Percentiles rank a stretch among this genome's conserved stretches.
Evolutionary conservation across 2,797 vertebrate species (phyloP).

Genomic region (Pitangus sulphuratus): DNA sequence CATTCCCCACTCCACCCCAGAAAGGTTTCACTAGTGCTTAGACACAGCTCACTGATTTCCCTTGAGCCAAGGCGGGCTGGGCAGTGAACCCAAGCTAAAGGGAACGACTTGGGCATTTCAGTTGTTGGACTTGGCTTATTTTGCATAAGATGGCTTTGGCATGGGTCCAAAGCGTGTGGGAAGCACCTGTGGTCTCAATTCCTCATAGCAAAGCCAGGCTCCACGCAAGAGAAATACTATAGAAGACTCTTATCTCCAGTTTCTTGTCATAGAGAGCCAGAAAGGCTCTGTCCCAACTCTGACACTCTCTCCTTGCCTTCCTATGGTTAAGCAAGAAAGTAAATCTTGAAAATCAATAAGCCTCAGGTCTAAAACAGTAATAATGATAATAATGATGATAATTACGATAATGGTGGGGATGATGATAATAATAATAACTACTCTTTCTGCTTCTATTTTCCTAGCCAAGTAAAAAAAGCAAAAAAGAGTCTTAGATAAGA

Average conservation of each 20-base stretch:
- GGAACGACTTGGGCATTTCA: rapidly evolving
- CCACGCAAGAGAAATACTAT: rapidly evolving
- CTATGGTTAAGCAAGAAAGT: neutral
- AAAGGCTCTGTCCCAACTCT: neutral
- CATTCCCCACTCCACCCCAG: neutral
- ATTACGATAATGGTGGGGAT: neutral
- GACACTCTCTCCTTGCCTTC: neutral
- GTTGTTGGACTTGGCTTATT: neutral
- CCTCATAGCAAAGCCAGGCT: neutral
- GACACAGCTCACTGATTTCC: neutral
- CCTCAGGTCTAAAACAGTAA: neutral
- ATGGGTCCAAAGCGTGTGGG: neutral
- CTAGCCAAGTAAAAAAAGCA: neutral
- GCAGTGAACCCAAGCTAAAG: neutral
- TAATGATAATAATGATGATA: neutral
- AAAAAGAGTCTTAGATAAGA: neutral
- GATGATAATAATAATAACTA: too few relatives aligned
- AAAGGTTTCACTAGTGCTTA: neutral
- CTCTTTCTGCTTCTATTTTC: neutral
- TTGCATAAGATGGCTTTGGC: neutral
- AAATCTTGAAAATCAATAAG: neutral
- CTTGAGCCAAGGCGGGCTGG: neutral
- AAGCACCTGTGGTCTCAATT: neutral
- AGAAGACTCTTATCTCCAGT: neutral
- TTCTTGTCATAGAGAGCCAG: rapidly evolving